These are phyloP conservation scores for Campaea margaritaria DNA, from an alignment of 2,888 invertebrate species.

Conservation along the genomic window DNA sequence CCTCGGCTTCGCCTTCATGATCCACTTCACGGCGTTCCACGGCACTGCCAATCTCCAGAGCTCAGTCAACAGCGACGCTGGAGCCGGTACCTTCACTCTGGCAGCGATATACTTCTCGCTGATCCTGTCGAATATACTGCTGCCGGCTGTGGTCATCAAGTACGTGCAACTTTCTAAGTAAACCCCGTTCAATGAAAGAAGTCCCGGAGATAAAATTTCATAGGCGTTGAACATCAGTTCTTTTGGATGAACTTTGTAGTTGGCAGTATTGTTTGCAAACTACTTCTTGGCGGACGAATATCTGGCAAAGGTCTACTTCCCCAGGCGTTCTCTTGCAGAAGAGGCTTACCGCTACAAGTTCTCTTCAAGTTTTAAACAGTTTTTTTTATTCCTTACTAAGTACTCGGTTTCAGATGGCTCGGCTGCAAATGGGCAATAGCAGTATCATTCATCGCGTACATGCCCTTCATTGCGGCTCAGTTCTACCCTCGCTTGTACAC, in stretches of 20 bases:
- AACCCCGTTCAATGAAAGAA: too few species aligned
- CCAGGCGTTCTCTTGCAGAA: too few species aligned
- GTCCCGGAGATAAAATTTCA: too few species aligned
- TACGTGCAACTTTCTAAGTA: conserved; percentile 64
- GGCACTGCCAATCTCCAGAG: conserved; percentile 93
- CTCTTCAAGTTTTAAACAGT: too few species aligned
- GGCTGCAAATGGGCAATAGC: conserved; percentile 97
- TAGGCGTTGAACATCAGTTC: too few species aligned
- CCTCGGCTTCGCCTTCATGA: conserved; percentile 95
- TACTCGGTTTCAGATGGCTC: conserved; percentile 89
- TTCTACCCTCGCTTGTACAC: conserved; percentile 95
- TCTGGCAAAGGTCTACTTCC: too few species aligned
- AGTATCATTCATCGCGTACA: conserved; percentile 93
- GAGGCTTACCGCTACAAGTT: too few species aligned
- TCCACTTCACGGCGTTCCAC: conserved; percentile 96
- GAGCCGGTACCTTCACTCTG: conserved; percentile 93
- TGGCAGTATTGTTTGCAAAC: too few species aligned
- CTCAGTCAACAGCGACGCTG: conserved; percentile 92
- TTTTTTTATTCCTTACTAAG: too few species aligned
- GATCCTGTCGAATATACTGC: conserved; percentile 94
- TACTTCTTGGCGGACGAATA: too few species aligned
- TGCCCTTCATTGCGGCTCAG: conserved; percentile 96
- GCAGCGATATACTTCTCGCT: conserved; percentile 95
- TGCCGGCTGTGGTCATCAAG: conserved; percentile 94
- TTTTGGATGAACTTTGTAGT: too few species aligned